Percentiles rank a stretch among this genome's conserved stretches.
Evolutionary conservation across 2,113 vertebrate genomes (phyloP).

Genomic region (Hemiscyllium ocellatum): DNA sequence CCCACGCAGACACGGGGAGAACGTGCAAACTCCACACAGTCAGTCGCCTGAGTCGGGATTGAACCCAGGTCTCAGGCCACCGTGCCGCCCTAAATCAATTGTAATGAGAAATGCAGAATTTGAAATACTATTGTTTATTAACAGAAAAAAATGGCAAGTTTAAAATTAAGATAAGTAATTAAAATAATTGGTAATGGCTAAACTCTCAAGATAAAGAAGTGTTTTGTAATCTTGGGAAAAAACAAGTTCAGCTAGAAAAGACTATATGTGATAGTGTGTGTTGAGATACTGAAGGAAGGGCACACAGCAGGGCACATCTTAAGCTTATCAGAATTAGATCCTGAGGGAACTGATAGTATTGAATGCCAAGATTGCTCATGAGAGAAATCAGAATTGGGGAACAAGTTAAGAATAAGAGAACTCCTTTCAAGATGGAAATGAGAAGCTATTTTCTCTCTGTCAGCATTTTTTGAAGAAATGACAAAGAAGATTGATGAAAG

Average conservation of each 20-base stretch:
- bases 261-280: not conserved
- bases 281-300: not conserved
- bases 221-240: not conserved
- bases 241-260: not conserved
- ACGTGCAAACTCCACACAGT: too few relatives aligned
- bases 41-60: too few relatives aligned
- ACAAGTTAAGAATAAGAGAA: too few relatives aligned
- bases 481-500: too few relatives aligned
- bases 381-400: too few relatives aligned
- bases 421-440: too few relatives aligned
- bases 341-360: too few relatives aligned
- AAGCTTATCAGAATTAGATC: not conserved
- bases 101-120: not conserved
- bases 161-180: not conserved
- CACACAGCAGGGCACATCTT: not conserved
- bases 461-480: too few relatives aligned
- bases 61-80: too few relatives aligned
- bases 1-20: too few relatives aligned
- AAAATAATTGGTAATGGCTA: not conserved
- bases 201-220: not conserved
- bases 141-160: not conserved
- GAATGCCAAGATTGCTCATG: too few relatives aligned
- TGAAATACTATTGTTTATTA: not conserved
- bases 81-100: not conserved
- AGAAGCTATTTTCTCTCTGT: too few relatives aligned